Evolutionary conservation across 2,113 vertebrate genomes (phyloP).

Genomic region (Rhombomys opimus): DNA sequence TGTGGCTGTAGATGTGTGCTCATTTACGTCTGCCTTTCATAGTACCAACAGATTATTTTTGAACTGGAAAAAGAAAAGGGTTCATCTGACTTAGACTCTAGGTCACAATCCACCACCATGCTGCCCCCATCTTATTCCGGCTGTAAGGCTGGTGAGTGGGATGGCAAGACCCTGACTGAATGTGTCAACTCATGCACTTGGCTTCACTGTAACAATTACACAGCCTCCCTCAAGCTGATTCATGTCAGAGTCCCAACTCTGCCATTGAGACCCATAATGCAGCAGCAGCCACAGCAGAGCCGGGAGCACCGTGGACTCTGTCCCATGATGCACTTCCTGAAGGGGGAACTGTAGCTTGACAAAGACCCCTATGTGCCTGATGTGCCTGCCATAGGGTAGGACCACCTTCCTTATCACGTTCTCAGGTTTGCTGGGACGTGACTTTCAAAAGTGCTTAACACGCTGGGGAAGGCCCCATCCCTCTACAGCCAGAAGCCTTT

Average conservation of each 20-base stretch:
- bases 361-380: not conserved
- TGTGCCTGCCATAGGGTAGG: not conserved
- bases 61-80: not conserved
- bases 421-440: rapidly evolving
- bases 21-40: not conserved
- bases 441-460: not conserved
- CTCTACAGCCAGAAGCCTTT: not conserved
- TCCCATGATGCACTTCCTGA: not conserved
- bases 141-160: not conserved
- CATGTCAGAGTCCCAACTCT: not conserved
- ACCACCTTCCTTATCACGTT: not conserved
- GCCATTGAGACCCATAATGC: not conserved
- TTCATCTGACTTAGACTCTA: not conserved
- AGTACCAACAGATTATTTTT: not conserved
- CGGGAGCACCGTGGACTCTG: not conserved
- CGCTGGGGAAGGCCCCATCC: not conserved
- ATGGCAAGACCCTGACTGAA: not conserved
- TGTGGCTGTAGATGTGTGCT: not conserved
- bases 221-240: not conserved
- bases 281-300: not conserved
- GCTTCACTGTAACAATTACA: not conserved
- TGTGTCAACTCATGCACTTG: not conserved
- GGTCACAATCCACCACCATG: not conserved
- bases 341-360: not conserved
- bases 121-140: not conserved